Base-by-base conservation (phyloP, 1,140 invertebrate species). In the Ditylenchus dipsaci region DNA sequence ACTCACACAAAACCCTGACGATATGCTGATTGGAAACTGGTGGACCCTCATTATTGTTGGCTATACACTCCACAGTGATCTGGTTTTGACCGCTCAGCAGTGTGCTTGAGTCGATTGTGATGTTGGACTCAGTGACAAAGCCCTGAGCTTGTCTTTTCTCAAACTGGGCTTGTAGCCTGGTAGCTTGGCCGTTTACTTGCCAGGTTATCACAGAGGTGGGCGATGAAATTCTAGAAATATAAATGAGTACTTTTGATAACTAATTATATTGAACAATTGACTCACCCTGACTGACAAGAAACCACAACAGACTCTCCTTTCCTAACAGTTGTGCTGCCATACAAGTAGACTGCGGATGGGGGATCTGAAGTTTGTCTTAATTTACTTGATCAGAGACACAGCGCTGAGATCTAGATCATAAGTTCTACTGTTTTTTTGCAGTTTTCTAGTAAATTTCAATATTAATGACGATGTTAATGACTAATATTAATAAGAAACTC, bases 11-110 rank as follows among this genome's bases (percentile, higher is more conserved):
- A 21, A 81, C 73, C 43, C 82, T 68, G 56, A 81, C 75, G 8
- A 82, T 23, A 61, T 83, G 81, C 23, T 80, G 72, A 19, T 79
- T 76, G n/a, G 67, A 57, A 1, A 73, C 68, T 7, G 72, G 64
- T 17, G 42, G 56, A 11, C 82, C 79, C 49, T 82, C 81, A 1
- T 63, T 63, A 63, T 81, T 81, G n/a, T 49, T 79, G 8, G 79
- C 79, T 8, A 69, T 63, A 57, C 79, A 81, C 26, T 76, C 76
- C 0, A 83, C 76, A 19, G 66, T 58, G 29, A 83, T 72, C 64
- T 83, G 66, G 57, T 83, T 65, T 49, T 78, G 49, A 17, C 67
- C 72, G 53, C 68, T 75, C 30, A 76, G 49, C 45, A 81, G 53
- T 21, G 63, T 74, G 38, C 65, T 69, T 3, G 75, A 69, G 42